Evolutionary conservation across 2,888 invertebrate genomes (phyloP), one percentile per base, ranked within the genome.

Genomic region (Theretra japonica): DNA sequence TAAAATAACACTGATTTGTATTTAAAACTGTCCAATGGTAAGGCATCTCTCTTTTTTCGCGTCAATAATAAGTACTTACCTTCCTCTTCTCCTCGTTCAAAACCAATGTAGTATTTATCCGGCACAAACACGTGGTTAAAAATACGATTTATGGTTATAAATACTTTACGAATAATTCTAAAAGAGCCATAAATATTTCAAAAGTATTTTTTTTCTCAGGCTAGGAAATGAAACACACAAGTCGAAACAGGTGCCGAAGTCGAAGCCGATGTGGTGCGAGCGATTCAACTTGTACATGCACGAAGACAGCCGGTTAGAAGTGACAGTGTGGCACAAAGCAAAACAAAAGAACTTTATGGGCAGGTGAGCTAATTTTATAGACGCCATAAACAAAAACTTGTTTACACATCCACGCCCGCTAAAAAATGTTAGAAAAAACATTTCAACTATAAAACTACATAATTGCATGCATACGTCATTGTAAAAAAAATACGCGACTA

Each of bases 281-380:
- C 83, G 91, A 75, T 94, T 94, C 75, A 93, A 94, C 80, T 74
- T 94, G 48, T 85, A 92, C 74, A 75, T 90, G 17, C 91, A 93
- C 72, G 93, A 93, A 68, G 92, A 93, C 73, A 90, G 77, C 75
- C 81, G 80, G 70, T 80, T 94, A 73, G 94, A 94, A 80, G 83
- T 92, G 71, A 91, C 91, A 69, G 88, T 93, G 41, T 94, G 93
- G 93, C 90, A 92, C 75, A 94, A 94, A 83, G 91, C 89, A 48
- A 93, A 90, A 81, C 92, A 93, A 79, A 94, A 94, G 77, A 89
- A 84, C 73, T 94, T 94, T 74, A 90, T 94, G 90, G 94, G 94
- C 82, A 90, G 93, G 94, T 94, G 80, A 86, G 83, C 62, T 41
- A 8, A 15, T 7, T 1, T 7, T 41, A 15, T 41, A 28, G 28